A percentile compares a stretch with the other conserved stretches of the same genome.
These are phyloP conservation scores for Tetramorium simillimum DNA, from an alignment of 1,140 invertebrate genomes.

Conservation along the genomic window DNA sequence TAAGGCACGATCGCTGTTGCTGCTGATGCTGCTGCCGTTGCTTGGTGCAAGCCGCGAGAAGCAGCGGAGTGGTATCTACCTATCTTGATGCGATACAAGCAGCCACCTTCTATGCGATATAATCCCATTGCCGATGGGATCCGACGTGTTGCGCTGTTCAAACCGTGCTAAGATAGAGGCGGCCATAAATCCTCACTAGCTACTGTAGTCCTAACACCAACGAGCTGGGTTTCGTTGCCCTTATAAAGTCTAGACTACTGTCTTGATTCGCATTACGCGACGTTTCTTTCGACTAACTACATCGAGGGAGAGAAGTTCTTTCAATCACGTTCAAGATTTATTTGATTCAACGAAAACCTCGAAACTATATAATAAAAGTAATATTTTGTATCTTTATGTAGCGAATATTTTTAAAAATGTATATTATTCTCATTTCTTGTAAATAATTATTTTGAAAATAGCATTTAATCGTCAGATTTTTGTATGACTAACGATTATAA, in stretches of 20 bases:
- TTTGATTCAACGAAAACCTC: neutral
- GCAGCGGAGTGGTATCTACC: conserved; percentile 77
- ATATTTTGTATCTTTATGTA: no score
- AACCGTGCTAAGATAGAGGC: conserved; percentile 81
- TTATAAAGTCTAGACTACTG: conserved; percentile 76
- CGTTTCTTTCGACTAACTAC: conserved; percentile 26
- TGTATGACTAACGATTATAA: neutral
- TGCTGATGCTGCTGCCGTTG: conserved; percentile 17
- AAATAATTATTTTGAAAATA: neutral
- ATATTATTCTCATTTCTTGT: no score
- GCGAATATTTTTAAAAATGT: no score
- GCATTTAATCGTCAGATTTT: neutral
- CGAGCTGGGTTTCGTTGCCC: conserved; percentile 77
- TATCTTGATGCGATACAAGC: conserved; percentile 83
- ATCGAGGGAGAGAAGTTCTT: neutral
- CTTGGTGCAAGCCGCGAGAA: conserved; percentile 69
- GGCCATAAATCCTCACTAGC: conserved; percentile 83
- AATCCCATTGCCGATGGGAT: conserved; percentile 84
- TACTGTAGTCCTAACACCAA: conserved; percentile 80
- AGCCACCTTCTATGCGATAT: conserved; percentile 81
- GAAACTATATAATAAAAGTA: neutral
- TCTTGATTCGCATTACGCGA: conserved; percentile 35
- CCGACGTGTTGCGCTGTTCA: conserved; percentile 79
- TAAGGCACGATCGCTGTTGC: conserved; percentile 77
- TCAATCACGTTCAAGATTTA: neutral